Evolutionary conservation across 2,113 vertebrate genomes (phyloP).

Genomic region (Zonotrichia leucophrys): DNA sequence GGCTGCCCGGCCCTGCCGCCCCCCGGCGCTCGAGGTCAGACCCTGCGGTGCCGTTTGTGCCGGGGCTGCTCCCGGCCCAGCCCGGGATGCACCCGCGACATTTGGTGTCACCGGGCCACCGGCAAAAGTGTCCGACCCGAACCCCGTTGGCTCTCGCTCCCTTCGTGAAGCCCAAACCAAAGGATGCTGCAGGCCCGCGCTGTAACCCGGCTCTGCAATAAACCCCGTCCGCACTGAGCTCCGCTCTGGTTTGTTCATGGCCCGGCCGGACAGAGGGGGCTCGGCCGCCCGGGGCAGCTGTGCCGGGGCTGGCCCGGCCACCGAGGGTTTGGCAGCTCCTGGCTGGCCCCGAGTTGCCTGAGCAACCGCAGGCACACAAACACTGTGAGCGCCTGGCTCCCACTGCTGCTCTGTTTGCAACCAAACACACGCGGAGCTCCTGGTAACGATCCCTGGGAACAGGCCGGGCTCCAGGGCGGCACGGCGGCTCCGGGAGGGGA

Average conservation of each 20-base stretch:
- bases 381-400: conserved; percentile 59
- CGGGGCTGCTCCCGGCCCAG: neutral
- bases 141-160: neutral
- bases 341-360: conserved; percentile 64
- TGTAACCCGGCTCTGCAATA: conserved; percentile 60
- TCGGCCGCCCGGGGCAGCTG: neutral
- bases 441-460: conserved; percentile 77
- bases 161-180: neutral
- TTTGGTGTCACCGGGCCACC: neutral
- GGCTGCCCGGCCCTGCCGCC: neutral
- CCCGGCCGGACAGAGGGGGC: neutral
- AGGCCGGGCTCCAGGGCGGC: neutral
- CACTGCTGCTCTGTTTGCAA: conserved; percentile 68
- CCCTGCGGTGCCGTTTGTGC: accelerated
- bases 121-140: neutral
- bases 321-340: conserved; percentile 11
- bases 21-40: neutral
- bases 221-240: conserved; percentile 43
- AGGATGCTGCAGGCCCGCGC: conserved; percentile 31
- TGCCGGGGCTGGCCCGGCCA: neutral
- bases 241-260: neutral
- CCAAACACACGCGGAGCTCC: conserved; percentile 75
- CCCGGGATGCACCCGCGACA: neutral
- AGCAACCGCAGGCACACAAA: conserved; percentile 72
- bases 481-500: neutral